Base-by-base conservation (phyloP, 2,113 vertebrate species). In the Asarcornis scutulata region DNA sequence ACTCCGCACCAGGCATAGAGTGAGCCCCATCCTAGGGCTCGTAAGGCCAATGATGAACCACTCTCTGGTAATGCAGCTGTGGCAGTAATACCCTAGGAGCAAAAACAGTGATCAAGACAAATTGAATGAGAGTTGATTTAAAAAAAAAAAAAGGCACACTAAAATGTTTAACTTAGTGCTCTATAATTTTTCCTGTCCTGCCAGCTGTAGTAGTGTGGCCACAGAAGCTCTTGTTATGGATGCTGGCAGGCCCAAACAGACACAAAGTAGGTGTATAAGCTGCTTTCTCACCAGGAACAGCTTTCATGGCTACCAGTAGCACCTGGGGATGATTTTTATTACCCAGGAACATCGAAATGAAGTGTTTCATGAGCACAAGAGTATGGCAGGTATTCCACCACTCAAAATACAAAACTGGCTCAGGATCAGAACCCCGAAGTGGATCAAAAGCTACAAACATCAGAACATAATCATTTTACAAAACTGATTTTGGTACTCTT, bases 11-110 rank as follows among this genome's bases (percentile, higher is more conserved):
- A 99, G 0, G 99, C 99, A 2, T 97, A 99, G 8, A 99, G 97
- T 0, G 99, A 99, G 21, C 99, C 99, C 99, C 99, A 99, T 25
- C 98, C 99, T 72, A 99, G 96, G 8, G 99, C 99, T 56, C 99
- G 88, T 80, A 99, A 93, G 27, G 99, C 99, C 90, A 99, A 97
- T 1, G 98, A 98, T 0, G 99, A 98, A 2, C 99, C 99, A 4
- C 98, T 98, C 96, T 99, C 99, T 0, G 98, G 99, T 31, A 98
- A 97, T 2, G 97, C 97, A 23, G 98, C 97, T 1, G 98, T 98
- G 22, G 98, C 97, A 75, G 91, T 52, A 3, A 98, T 86, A 6
- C 99, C 99, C 99, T 99, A 86, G 87, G 79, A 94, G 26, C 20
- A 86, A 94, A 95, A 80, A 95, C 2, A 85, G 81, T 46, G 32